Base-by-base conservation (phyloP, 92 coral and sea anemone genomes). In the Epizoanthus illoricatus region DNA sequence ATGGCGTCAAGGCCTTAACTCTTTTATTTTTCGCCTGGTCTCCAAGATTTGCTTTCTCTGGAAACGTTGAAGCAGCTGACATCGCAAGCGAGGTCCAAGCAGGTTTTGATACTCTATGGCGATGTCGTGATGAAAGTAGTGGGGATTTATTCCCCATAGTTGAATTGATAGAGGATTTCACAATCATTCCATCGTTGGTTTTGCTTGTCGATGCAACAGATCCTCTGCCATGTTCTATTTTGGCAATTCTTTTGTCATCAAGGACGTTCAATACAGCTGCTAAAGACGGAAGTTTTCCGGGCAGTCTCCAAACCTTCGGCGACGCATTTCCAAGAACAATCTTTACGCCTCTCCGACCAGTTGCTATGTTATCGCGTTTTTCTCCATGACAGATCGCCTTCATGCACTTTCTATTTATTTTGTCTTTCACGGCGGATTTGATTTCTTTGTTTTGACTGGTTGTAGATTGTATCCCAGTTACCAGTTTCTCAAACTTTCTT, bases 261-360 rank as follows among this genome's bases (percentile, higher is more conserved):
- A 73, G 33, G 9, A 73, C 61, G 5, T 39, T 73, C 10, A 73
- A 40, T 11, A 23, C 79, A 9, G 79, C 54, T 52, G 79, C 79
- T 7, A 73, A 54, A 2, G 79, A 20, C 17, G 79, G 13, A 4
- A 73, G 39, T 52, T 40, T 23, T 12, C 16, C 63, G 1, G 55
- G 45, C 23, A 9, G 40, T 28, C 40, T 52, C 11, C 19, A 11
- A 6, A 73, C 21, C 1, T 73, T 33, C 7, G 40, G 61, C 18
- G 62, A 4, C 36, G 13, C 62, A 18, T 73, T 52, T 19, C 62
- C 64, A 49, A 47, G 49, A 47, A 23, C 9, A 54, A 73, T 73
- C 10, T 33, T 52, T 54, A 73, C 79, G 39, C 79, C 79, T 8
- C 10, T 52, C 28, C 79, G 15, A 13, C 57, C 28, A 21, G 23